These are phyloP conservation scores for Lathamus discolor DNA, from an alignment of 2,113 vertebrate species.

Conservation along the genomic window DNA sequence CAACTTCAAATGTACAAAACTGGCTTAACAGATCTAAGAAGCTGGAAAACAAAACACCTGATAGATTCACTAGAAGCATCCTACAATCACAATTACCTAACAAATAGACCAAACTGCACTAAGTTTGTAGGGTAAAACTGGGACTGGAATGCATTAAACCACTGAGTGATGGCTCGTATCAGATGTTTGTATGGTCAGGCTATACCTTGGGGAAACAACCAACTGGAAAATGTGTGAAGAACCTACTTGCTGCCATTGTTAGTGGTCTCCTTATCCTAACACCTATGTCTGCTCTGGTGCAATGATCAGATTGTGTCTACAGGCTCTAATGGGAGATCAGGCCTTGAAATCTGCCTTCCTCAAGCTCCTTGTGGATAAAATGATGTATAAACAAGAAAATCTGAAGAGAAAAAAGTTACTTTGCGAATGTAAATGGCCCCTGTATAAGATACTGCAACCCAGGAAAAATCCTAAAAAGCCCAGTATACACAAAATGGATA, in stretches of 20 bases:
- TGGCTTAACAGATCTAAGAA: not conserved
- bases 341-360: not conserved
- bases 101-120: not conserved
- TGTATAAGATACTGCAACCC: not conserved
- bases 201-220: not conserved
- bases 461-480: not conserved
- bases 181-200: not conserved
- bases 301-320: not conserved
- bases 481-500: not conserved
- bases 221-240: not conserved
- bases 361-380: not conserved
- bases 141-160: not conserved
- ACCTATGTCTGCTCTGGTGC: fast-evolving
- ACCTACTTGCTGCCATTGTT: not conserved
- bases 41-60: not conserved
- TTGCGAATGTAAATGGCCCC: not conserved
- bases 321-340: not conserved
- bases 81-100: not conserved
- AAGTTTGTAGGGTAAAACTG: not conserved
- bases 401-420: fast-evolving
- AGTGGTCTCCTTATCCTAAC: not conserved
- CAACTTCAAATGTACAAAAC: not conserved
- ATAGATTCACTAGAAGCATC: not conserved
- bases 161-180: not conserved
- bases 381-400: not conserved